Conservation (phyloP, 1,140 invertebrate genomes). For the Atta texana region DNA sequence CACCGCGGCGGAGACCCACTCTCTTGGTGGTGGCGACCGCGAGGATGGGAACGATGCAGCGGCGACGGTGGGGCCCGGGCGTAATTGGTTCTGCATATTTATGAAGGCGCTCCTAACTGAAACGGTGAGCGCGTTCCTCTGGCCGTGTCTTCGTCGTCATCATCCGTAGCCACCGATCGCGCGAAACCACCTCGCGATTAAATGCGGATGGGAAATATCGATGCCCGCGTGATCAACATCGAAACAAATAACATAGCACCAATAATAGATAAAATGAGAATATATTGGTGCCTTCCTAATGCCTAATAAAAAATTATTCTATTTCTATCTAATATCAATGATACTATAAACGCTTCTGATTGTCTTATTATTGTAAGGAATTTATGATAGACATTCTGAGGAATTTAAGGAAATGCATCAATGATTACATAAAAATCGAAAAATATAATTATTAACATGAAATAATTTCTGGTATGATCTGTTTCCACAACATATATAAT, state of each 20-base stretch:
- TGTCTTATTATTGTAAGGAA: no score
- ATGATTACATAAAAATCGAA: neutral
- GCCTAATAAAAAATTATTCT: no score
- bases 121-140: constrained; percentile 61
- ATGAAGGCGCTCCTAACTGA: constrained; percentile 79
- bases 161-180: constrained; percentile 38
- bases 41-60: constrained; percentile 53
- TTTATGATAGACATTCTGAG: no score
- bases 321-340: no score
- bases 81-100: constrained; percentile 84
- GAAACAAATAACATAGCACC: no score
- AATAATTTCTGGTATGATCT: constrained; percentile 1
- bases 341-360: no score
- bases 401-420: neutral
- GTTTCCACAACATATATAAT: no score
- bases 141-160: constrained; percentile 8
- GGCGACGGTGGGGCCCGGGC: constrained; percentile 70
- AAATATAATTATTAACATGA: neutral
- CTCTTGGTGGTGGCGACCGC: constrained; percentile 52
- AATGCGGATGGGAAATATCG: neutral
- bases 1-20: constrained; percentile 60
- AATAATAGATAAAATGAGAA: neutral
- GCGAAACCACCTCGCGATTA: constrained; percentile 26
- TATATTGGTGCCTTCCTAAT: neutral
- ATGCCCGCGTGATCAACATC: neutral